A percentile compares a stretch with the other conserved stretches of the same genome.
These are phyloP conservation scores for Nemurella pictetii DNA, from an alignment of 2,888 invertebrate genomes.

Conservation along the genomic window DNA sequence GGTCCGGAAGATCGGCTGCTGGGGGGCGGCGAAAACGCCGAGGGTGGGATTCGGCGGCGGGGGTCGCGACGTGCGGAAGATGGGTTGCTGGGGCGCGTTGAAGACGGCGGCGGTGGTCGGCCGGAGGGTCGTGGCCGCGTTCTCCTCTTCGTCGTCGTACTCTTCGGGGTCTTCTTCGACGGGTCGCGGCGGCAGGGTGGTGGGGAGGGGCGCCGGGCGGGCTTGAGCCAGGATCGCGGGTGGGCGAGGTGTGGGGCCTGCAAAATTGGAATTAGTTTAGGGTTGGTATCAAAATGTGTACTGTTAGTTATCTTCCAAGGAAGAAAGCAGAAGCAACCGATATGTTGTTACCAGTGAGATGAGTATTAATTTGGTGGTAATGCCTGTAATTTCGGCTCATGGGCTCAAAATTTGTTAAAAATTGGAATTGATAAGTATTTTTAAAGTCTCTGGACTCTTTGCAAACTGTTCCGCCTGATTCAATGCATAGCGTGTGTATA, in stretches of 20 bases:
- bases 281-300: too few relatives aligned
- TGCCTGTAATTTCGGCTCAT: too few relatives aligned
- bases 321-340: too few relatives aligned
- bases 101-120: conserved; percentile 47
- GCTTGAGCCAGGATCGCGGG: conserved; percentile 32
- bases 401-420: too few relatives aligned
- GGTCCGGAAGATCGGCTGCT: background rate
- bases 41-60: conserved; percentile 33
- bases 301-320: too few relatives aligned
- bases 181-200: conserved; percentile 53
- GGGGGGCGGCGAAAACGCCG: conserved; percentile 28
- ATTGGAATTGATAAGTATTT: too few relatives aligned
- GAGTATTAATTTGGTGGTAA: too few relatives aligned
- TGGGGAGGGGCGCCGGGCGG: conserved; percentile 44
- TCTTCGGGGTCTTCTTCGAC: conserved; percentile 51
- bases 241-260: conserved; percentile 25
- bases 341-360: too few relatives aligned
- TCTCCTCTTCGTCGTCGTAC: conserved; percentile 60
- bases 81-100: conserved; percentile 31
- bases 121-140: conserved; percentile 56
- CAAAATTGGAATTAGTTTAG: background rate
- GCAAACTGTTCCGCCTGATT: too few relatives aligned
- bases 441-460: too few relatives aligned
- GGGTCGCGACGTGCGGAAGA: conserved; percentile 41
- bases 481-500: too few relatives aligned